Percentiles rank a stretch among this genome's conserved stretches.
Evolutionary conservation across 1,140 invertebrate genomes (phyloP).

Genomic region (Drosophila parvula): DNA sequence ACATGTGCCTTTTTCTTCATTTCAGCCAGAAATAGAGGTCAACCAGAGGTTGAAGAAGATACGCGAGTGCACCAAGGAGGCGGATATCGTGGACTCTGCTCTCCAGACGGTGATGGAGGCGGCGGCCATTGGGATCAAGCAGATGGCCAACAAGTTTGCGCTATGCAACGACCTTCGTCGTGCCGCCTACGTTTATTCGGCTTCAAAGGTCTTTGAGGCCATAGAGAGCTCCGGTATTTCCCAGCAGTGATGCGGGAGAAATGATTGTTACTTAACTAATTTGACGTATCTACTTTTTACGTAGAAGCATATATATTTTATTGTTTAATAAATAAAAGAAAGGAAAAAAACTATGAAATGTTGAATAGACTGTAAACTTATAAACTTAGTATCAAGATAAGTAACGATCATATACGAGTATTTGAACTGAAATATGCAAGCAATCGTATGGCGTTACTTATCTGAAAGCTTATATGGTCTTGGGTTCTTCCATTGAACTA

Average conservation of each 20-base stretch:
- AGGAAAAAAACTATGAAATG: too few species aligned
- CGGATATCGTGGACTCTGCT: slow-evolving; percentile 93
- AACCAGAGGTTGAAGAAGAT: slow-evolving; percentile 86
- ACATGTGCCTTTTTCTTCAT: too few species aligned
- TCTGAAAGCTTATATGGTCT: too few species aligned
- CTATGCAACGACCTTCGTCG: slow-evolving; percentile 92
- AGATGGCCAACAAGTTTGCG: slow-evolving; percentile 88
- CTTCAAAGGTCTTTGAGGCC: slow-evolving; percentile 93
- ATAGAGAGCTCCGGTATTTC: slow-evolving; percentile 89
- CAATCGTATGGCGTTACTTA: too few species aligned
- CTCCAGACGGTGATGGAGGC: slow-evolving; percentile 93
- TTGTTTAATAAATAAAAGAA: too few species aligned
- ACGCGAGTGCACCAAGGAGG: slow-evolving; percentile 87
- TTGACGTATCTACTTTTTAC: too few species aligned
- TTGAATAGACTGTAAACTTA: too few species aligned
- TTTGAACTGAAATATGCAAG: too few species aligned
- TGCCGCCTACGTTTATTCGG: slow-evolving; percentile 92
- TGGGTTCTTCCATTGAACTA: too few species aligned
- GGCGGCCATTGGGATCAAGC: slow-evolving; percentile 88
- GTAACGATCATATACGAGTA: too few species aligned
- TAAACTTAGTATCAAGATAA: too few species aligned
- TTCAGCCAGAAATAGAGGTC: slow-evolving; percentile 85
- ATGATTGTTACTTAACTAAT: not conserved
- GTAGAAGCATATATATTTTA: too few species aligned
- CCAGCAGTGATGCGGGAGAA: slow-evolving; percentile 40